phyloP scores from a whole-genome alignment of 2,888 invertebrate genomes.

The Dione vanillae region DNA sequence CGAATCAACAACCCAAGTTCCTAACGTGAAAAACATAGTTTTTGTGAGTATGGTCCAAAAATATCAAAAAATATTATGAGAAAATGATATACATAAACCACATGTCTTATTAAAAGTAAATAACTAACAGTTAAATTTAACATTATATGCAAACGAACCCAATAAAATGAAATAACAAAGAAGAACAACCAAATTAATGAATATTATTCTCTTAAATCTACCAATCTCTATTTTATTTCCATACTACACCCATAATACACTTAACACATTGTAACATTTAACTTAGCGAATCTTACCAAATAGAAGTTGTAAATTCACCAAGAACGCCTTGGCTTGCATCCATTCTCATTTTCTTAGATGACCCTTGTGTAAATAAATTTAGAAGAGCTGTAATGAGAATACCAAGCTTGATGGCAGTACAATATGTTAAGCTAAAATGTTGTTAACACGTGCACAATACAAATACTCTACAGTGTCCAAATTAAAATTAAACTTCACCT shows the following conservation, averaged over 20 bases:
- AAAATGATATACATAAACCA: no score
- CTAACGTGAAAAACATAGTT: no score
- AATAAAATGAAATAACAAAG: not conserved
- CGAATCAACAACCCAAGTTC: no score
- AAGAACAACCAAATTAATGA: not conserved
- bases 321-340: conserved; percentile 58
- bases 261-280: conserved; percentile 24
- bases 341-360: conserved; percentile 70
- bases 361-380: conserved; percentile 67
- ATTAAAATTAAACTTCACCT: conserved; percentile 42
- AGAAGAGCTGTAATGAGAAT: conserved; percentile 64
- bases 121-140: no score
- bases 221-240: conserved; percentile 16
- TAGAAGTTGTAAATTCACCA: conserved; percentile 61
- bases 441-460: conserved; percentile 47
- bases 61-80: no score
- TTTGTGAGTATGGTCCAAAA: no score
- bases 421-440: conserved; percentile 51
- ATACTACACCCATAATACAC: conserved; percentile 19
- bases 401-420: conserved; percentile 56
- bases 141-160: not conserved
- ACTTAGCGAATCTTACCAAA: conserved; percentile 43
- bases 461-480: conserved; percentile 39
- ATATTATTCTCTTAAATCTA: conserved; percentile 15
- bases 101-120: no score